Conservation (phyloP, 1,140 invertebrate genomes). For the Archivesica marissinica region DNA sequence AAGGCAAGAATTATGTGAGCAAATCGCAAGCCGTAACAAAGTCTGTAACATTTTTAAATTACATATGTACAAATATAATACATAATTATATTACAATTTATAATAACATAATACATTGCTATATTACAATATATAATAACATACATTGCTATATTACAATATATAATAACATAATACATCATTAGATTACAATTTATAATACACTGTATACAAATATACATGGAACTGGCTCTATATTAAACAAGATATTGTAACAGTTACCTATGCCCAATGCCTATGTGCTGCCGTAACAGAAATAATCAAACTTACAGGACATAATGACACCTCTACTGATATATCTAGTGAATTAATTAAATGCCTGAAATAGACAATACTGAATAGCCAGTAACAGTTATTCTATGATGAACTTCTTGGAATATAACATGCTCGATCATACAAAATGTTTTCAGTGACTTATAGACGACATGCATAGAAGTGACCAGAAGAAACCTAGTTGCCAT, state of each 20-base stretch:
- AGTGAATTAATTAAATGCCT: too few relatives aligned
- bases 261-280: background rate
- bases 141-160: too few relatives aligned
- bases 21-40: background rate
- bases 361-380: background rate
- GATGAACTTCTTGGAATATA: background rate
- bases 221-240: background rate
- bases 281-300: too few relatives aligned
- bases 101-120: too few relatives aligned
- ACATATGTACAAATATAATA: conserved; percentile 30
- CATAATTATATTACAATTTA: background rate
- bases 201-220: background rate
- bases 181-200: background rate
- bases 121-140: too few relatives aligned
- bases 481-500: background rate
- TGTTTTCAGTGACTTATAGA: background rate
- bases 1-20: too few relatives aligned
- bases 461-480: background rate
- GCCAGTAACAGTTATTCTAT: background rate
- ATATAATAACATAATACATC: conserved; percentile 17
- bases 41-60: background rate
- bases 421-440: background rate
- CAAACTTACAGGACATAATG: too few relatives aligned
- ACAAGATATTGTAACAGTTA: background rate
- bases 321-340: too few relatives aligned